Conservation (phyloP, 2,888 invertebrate species). For the Melangyna quadrimaculata region DNA sequence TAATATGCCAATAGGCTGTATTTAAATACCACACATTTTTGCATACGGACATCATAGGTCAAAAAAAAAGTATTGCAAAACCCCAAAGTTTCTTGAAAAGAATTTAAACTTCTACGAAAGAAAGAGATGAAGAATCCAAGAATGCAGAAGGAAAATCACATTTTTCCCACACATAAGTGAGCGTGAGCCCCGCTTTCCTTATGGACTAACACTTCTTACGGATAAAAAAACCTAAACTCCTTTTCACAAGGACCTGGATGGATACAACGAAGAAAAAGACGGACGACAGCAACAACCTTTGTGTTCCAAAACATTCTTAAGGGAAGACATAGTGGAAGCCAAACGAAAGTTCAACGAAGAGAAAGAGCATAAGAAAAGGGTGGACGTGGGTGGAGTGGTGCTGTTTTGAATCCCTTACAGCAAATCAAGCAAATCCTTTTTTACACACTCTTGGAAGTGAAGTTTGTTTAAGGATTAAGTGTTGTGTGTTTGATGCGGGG, state of each 20-base stretch:
- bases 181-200: slow-evolving; percentile 31
- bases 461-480: slow-evolving; percentile 72
- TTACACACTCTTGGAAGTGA: slow-evolving; percentile 71
- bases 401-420: slow-evolving; percentile 71
- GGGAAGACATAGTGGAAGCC: slow-evolving; percentile 58
- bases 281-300: slow-evolving; percentile 50
- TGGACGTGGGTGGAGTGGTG: slow-evolving; percentile 44
- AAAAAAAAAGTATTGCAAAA: slow-evolving; percentile 38
- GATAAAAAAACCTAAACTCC: slow-evolving; percentile 41
- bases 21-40: slow-evolving; percentile 49
- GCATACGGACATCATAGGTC: slow-evolving; percentile 25
- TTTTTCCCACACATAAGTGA: slow-evolving; percentile 67
- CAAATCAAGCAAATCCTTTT: slow-evolving; percentile 72
- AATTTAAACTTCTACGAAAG: neutral
- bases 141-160: slow-evolving; percentile 52
- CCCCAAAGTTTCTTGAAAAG: slow-evolving; percentile 19
- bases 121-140: slow-evolving; percentile 41
- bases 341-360: slow-evolving; percentile 1
- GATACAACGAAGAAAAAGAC: neutral
- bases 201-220: slow-evolving; percentile 57
- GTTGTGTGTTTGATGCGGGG: slow-evolving; percentile 40
- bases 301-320: slow-evolving; percentile 60
- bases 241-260: neutral
- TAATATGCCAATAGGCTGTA: slow-evolving; percentile 36
- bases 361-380: slow-evolving; percentile 1